Base-by-base conservation (phyloP, 2,113 vertebrate species). In the Rhodinocichla rosea region DNA sequence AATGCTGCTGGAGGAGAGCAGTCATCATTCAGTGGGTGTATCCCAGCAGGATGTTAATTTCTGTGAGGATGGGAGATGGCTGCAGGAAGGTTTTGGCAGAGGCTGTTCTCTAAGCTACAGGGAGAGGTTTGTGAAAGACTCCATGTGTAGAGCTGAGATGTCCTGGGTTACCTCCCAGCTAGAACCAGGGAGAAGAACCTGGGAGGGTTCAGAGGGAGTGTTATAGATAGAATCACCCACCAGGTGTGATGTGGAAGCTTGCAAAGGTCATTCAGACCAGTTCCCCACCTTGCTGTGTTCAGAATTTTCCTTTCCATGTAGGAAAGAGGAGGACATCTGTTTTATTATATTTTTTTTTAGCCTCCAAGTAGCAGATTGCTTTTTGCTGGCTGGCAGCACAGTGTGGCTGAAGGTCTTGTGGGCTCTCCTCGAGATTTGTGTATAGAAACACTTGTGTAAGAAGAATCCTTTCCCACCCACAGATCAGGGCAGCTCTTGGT, bases 151-250 rank as follows among this genome's bases (percentile, higher is more conserved):
- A 63, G 44, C 9, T 83, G 75, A 33, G 47, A 24, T 86, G 40
- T 32, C 11, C 27, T 86, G 62, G 11, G 9, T 76, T 47, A n/a
- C 13, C 15, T 79, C 55, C 24, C 28, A n/a, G 1, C 6, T 30
- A 7, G 30, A 44, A 27, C 11, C 28, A 33, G 33, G 28, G 35
- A 15, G 26, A 70, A 57, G 78, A 42, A 62, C 9, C 11, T 63
- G 44, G 28, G 11, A 16, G 11, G 26, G 10, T 35, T 86, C 22
- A 59, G 24, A 73, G 53, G 18, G 20, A 60, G 12, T 30, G 10
- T 9, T 6, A 10, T 37, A 7, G 1, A 0, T 13, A 9, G 0
- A 7, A 13, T 53, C 17, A 37, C 6, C 22, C 9, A 52, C 3
- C 6, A 40, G 28, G 1, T 74, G 37, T 55, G 23, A 12, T 80